Conservation (phyloP, 2,888 invertebrate genomes). For the Xestia ashworthii region DNA sequence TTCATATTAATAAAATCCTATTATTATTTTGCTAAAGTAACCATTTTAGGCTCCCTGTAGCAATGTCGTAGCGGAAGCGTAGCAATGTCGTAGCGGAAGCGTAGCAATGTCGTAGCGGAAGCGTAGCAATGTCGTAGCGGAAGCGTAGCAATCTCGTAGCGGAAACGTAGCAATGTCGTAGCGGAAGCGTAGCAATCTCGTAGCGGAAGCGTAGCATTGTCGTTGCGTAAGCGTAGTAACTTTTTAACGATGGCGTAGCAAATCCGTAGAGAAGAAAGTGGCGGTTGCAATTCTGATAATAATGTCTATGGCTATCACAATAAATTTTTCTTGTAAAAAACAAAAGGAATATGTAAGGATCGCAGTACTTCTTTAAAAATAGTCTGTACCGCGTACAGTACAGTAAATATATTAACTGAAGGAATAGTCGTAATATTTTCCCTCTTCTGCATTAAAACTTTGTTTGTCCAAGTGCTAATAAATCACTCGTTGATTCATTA, state of each 20-base stretch:
- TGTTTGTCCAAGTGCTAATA: neutral
- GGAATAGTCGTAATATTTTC: neutral
- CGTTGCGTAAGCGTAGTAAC: neutral
- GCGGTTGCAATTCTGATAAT: neutral
- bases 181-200: neutral
- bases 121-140: neutral
- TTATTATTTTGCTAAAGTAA: too few species aligned
- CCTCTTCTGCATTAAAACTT: neutral
- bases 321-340: too few species aligned
- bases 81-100: too few species aligned
- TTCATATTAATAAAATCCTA: too few species aligned
- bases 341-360: neutral
- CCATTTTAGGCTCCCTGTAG: too few species aligned
- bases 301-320: too few species aligned
- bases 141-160: neutral
- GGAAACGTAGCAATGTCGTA: neutral
- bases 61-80: too few species aligned
- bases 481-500: neutral
- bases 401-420: neutral
- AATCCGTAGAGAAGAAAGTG: neutral
- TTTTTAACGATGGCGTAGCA: neutral
- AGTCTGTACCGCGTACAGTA: neutral
- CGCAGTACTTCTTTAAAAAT: neutral
- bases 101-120: too few species aligned
- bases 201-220: neutral